These are phyloP conservation scores for Rhabditoides inermis DNA, from an alignment of 2,888 invertebrate genomes.

Conservation along the genomic window DNA sequence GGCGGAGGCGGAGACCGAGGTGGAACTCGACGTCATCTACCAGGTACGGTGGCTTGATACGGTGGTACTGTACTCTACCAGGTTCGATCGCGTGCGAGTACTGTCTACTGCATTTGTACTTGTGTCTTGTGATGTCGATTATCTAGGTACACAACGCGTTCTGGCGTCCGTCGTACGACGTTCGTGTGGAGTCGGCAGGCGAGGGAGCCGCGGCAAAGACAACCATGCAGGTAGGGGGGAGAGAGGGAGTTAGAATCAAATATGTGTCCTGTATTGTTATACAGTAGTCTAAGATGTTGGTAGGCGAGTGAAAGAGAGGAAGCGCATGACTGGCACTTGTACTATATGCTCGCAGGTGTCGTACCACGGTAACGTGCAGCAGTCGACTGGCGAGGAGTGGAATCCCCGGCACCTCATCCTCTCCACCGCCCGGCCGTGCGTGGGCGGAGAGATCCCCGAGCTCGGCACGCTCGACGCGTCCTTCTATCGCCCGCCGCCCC, in stretches of 20 bases:
- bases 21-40: constrained; percentile 24
- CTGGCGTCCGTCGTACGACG: constrained; percentile 45
- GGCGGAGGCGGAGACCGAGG: constrained; percentile 10
- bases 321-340: too few species aligned
- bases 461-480: constrained; percentile 39
- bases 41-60: too few species aligned
- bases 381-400: constrained; percentile 55
- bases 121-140: too few species aligned
- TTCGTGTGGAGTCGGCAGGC: constrained; percentile 34
- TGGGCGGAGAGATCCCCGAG: constrained; percentile 37
- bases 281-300: too few species aligned
- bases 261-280: too few species aligned
- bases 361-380: constrained; percentile 53
- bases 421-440: constrained; percentile 38
- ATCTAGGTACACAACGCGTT: constrained; percentile 28
- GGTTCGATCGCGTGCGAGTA: too few species aligned
- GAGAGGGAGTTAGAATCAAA: too few species aligned
- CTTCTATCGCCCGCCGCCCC: constrained; percentile 27
- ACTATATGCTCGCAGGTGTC: constrained; percentile 41
- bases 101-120: too few species aligned
- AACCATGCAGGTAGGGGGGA: constrained; percentile 7
- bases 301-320: too few species aligned
- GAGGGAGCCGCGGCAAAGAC: too few species aligned
- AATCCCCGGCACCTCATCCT: constrained; percentile 8
- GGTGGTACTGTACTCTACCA: too few species aligned